These are phyloP conservation scores for Azemiops feae DNA, from an alignment of 2,113 vertebrate species.

Conservation along the genomic window DNA sequence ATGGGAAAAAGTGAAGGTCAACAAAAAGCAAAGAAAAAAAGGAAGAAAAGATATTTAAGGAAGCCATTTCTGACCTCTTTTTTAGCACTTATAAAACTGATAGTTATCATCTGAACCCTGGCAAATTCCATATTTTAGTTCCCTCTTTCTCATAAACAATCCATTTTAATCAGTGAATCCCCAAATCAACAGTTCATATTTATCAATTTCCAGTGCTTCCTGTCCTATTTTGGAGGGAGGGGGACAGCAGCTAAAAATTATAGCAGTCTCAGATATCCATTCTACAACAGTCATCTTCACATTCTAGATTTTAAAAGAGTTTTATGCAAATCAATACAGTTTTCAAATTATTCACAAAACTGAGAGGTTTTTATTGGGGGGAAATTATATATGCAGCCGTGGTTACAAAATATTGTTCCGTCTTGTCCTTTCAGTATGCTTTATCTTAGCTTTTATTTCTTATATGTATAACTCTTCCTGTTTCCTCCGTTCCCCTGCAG, in stretches of 20 bases:
- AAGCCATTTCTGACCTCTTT: background rate
- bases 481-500: constrained; percentile 38
- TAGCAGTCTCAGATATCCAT: background rate
- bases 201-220: background rate
- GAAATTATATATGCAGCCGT: background rate
- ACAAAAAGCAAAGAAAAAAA: background rate
- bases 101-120: background rate
- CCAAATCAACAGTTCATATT: background rate
- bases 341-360: background rate
- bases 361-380: background rate
- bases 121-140: background rate
- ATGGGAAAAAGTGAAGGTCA: background rate
- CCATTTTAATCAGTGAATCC: background rate
- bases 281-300: background rate
- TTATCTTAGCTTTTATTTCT: constrained; percentile 42
- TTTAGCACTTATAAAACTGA: background rate
- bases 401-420: background rate
- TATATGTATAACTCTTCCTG: constrained; percentile 56
- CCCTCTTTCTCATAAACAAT: background rate
- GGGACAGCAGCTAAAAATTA: too few species aligned
- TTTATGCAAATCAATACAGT: background rate
- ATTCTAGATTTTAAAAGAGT: background rate
- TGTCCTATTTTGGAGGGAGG: background rate
- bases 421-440: background rate
- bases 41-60: background rate